Evolutionary conservation across 2,797 vertebrate species (phyloP), one percentile per base, ranked within the genome.

Genomic region (Enteromius fasciolatus): DNA sequence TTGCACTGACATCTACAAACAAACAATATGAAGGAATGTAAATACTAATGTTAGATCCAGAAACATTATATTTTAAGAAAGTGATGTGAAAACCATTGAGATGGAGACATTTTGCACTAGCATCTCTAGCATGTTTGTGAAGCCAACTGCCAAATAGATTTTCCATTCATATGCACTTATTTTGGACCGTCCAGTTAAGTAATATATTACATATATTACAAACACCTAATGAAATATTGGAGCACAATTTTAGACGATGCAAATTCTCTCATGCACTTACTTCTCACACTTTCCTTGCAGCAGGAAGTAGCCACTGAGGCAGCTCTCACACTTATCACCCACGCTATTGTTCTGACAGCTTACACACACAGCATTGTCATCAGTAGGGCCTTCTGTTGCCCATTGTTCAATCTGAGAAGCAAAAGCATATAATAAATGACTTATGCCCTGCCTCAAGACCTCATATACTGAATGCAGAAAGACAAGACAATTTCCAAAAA

Each of bases 341-440:
- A 95, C 94, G 80, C 97, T 98, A 92, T 96, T 97, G 91, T 98
- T 97, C 90, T 96, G 96, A 88, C 97, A 98, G 85, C 90, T 96
- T 66, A 97, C 96, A 81, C 97, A 98, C 41, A 98, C 92, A 0
- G 96, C 97, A 1, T 91, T 94, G 0, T 97, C 96, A 84, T 97
- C 96, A 0, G 93, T 92, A 0, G 97, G 96, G 25, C 97, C 97
- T 88, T 97, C 96, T 0, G 90, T 87, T 80, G 96, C 94, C 96
- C 96, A 97, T 57, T 87, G 91, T 41, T 94, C 92, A 79, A 97
- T 95, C 96, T 98, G 81, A 78, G 20, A 64, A 18, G 6, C 70
- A 17, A 31, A 66, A 59, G 44, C 3, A 12, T 5, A 48, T 7
- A 82, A 25, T n/a, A 4, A 25, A 67, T 39, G 14, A 57, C 50